Percentiles rank a stretch among this genome's conserved stretches.
phyloP scores from a whole-genome alignment of 2,797 vertebrate genomes.

The Gila robusta region DNA sequence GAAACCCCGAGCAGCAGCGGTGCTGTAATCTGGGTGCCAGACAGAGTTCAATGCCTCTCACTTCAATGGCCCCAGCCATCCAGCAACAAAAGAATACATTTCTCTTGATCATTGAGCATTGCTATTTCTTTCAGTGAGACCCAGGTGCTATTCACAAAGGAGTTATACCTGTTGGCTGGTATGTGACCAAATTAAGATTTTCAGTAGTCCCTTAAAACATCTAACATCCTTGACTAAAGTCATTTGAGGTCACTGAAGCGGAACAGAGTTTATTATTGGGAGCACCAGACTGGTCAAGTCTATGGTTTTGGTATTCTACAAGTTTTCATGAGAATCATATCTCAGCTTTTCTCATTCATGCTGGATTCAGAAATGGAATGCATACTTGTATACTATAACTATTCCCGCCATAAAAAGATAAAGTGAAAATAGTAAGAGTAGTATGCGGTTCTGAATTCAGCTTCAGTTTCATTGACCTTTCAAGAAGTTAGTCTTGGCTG shows the following conservation, averaged over 20 bases:
- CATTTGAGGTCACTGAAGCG: background rate
- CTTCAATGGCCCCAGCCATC: constrained; percentile 24
- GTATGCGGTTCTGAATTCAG: background rate
- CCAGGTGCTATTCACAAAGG: constrained; percentile 9
- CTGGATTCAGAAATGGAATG: background rate
- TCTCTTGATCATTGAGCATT: constrained; percentile 44
- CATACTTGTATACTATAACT: background rate
- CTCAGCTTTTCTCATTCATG: background rate
- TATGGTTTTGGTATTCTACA: background rate
- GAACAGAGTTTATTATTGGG: background rate
- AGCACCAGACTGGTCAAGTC: background rate
- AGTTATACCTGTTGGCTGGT: constrained; percentile 27
- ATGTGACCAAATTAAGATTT: background rate
- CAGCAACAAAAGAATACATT: constrained; percentile 31
- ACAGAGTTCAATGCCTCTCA: constrained; percentile 40
- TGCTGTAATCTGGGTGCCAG: constrained; percentile 45
- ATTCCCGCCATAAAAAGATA: background rate
- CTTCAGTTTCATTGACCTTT: background rate
- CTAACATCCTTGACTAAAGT: background rate
- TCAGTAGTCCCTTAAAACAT: background rate
- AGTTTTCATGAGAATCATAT: background rate
- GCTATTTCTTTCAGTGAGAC: background rate
- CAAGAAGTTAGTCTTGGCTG: background rate
- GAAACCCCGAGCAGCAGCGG: constrained; percentile 1
- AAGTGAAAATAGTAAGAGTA: background rate